phyloP scores from a whole-genome alignment of 2,797 vertebrate genomes.

The Sphenopsis melanotis region DNA sequence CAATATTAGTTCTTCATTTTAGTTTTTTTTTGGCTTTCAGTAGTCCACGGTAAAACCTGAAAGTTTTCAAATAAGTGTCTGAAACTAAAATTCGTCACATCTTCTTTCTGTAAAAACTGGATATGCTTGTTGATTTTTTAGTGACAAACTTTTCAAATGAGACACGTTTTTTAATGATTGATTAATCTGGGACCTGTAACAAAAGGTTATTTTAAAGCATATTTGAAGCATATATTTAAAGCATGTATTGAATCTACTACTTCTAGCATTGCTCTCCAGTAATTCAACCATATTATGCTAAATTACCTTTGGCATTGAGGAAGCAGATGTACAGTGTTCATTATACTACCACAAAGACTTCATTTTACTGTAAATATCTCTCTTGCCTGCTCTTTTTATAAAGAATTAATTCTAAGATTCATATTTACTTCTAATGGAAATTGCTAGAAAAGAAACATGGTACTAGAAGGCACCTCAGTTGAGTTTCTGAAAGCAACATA shows the following conservation, averaged over 20 bases:
- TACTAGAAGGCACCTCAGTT: constrained; percentile 69
- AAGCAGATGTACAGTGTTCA: constrained; percentile 70
- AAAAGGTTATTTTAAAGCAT: neutral
- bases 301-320: constrained; percentile 73
- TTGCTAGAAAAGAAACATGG: constrained; percentile 66
- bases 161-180: constrained; percentile 4
- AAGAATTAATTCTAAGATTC: constrained; percentile 76
- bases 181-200: constrained; percentile 29
- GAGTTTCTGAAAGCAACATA: constrained; percentile 75
- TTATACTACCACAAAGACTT: constrained; percentile 68
- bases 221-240: constrained; percentile 56
- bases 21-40: neutral
- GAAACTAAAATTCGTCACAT: neutral
- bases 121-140: neutral
- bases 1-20: neutral
- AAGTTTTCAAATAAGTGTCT: neutral
- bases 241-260: constrained; percentile 36
- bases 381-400: constrained; percentile 73
- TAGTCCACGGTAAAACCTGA: neutral
- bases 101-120: neutral
- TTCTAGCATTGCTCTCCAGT: constrained; percentile 62
- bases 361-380: constrained; percentile 73
- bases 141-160: neutral
- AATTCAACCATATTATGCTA: constrained; percentile 81
- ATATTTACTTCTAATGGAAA: constrained; percentile 74